Conservation (phyloP, 2,888 invertebrate species). For the Pediacus dermestoides region DNA sequence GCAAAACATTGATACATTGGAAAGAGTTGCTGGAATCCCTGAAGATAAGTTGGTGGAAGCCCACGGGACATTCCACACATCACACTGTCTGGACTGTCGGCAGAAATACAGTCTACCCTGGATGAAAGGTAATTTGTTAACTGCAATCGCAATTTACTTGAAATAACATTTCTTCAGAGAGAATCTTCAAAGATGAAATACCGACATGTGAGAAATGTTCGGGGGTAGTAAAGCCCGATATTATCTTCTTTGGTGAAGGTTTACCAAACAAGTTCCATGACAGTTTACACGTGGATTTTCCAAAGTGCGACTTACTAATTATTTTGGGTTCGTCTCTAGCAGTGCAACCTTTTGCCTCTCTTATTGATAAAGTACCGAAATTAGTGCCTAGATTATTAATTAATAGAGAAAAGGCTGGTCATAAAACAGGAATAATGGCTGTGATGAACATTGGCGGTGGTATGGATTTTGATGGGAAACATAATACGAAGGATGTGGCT, state of each 20-base stretch:
- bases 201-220: slow-evolving; percentile 70
- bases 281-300: slow-evolving; percentile 70
- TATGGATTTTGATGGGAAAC: slow-evolving; percentile 63
- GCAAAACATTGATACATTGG: slow-evolving; percentile 93
- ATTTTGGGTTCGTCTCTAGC: slow-evolving; percentile 93
- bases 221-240: slow-evolving; percentile 88
- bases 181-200: slow-evolving; percentile 68
- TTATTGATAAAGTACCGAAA: slow-evolving; percentile 77
- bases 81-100: slow-evolving; percentile 78
- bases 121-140: slow-evolving; percentile 70
- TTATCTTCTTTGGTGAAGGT: slow-evolving; percentile 93
- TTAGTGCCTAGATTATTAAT: slow-evolving; percentile 77
- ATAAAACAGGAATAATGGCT: slow-evolving; percentile 43
- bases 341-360: slow-evolving; percentile 91
- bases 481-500: slow-evolving; percentile 70
- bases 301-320: slow-evolving; percentile 83
- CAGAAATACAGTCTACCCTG: slow-evolving; percentile 72
- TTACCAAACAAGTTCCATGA: slow-evolving; percentile 75
- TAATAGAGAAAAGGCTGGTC: slow-evolving; percentile 75
- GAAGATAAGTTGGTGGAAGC: slow-evolving; percentile 87
- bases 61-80: slow-evolving; percentile 88
- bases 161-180: slow-evolving; percentile 54
- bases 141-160: not conserved
- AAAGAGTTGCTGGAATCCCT: slow-evolving; percentile 79
- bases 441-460: slow-evolving; percentile 55